Conservation (phyloP, 92 coral and sea anemone species). For the Micromussa lordhowensis region DNA sequence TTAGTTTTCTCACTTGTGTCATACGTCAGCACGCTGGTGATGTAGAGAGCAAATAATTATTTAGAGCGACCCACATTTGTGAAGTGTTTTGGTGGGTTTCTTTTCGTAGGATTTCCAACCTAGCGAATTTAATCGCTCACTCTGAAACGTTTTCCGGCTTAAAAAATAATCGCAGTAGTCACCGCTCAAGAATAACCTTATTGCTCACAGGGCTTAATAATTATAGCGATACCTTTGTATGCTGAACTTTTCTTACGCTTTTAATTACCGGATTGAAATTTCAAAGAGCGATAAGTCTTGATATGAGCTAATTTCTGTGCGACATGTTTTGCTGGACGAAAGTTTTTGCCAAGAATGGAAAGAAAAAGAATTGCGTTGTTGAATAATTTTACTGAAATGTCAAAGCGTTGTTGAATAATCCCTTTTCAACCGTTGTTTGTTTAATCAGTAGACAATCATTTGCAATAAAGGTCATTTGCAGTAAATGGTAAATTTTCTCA, state of each 20-base stretch:
- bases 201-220: neutral
- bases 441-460: conserved; percentile 2
- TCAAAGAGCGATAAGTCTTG: neutral
- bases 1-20: neutral
- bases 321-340: neutral
- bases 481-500: conserved; percentile 3
- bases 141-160: neutral
- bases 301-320: neutral
- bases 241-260: neutral
- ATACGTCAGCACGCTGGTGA: neutral
- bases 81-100: neutral
- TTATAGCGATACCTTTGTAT: neutral
- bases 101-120: neutral
- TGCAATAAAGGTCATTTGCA: conserved; percentile 7
- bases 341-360: neutral
- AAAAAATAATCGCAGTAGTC: neutral
- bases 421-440: neutral
- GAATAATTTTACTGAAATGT: neutral
- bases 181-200: neutral
- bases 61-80: neutral
- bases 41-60: neutral
- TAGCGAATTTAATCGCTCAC: neutral
- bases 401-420: conserved; percentile 3
- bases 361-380: neutral
- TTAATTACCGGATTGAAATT: neutral